Evolutionary conservation across 2,888 invertebrate genomes (phyloP).

Genomic region (Druceiella hillmani): DNA sequence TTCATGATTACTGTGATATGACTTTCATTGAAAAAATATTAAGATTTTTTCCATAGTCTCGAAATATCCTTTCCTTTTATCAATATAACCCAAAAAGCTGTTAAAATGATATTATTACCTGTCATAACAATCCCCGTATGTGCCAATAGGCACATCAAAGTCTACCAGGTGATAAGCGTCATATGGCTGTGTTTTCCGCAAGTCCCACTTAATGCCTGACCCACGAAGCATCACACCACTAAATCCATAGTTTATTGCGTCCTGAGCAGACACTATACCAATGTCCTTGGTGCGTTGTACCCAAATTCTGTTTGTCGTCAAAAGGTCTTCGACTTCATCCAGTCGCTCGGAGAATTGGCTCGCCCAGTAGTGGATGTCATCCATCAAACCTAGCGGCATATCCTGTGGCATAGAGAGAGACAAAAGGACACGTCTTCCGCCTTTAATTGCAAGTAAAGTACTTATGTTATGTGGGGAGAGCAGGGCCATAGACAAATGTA

Average conservation of each 20-base stretch:
- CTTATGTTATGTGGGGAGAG: too few relatives aligned
- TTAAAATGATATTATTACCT: constrained; percentile 48
- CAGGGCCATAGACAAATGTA: too few relatives aligned
- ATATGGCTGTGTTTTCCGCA: constrained; percentile 93
- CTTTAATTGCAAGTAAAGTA: too few relatives aligned
- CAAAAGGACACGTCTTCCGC: too few relatives aligned
- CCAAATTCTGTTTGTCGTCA: constrained; percentile 94
- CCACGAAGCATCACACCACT: constrained; percentile 98
- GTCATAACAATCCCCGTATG: constrained; percentile 96
- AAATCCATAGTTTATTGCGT: constrained; percentile 93
- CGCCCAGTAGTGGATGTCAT: constrained; percentile 93
- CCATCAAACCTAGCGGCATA: constrained; percentile 91
- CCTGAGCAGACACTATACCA: constrained; percentile 85
- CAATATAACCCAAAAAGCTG: too few relatives aligned
- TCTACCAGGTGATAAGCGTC: constrained; percentile 93
- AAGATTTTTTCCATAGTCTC: too few relatives aligned
- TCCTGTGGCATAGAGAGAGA: too few relatives aligned
- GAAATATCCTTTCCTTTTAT: too few relatives aligned
- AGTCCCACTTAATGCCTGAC: constrained; percentile 98
- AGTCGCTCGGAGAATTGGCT: constrained; percentile 82
- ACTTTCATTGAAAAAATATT: too few relatives aligned
- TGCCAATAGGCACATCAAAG: constrained; percentile 96
- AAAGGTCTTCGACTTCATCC: constrained; percentile 94
- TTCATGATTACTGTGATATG: too few relatives aligned
- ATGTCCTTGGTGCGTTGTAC: constrained; percentile 86